A percentile compares a stretch with the other conserved stretches of the same genome.
These are phyloP conservation scores for Pentalonia nigronervosa DNA, from an alignment of 1,140 invertebrate species.

Conservation along the genomic window DNA sequence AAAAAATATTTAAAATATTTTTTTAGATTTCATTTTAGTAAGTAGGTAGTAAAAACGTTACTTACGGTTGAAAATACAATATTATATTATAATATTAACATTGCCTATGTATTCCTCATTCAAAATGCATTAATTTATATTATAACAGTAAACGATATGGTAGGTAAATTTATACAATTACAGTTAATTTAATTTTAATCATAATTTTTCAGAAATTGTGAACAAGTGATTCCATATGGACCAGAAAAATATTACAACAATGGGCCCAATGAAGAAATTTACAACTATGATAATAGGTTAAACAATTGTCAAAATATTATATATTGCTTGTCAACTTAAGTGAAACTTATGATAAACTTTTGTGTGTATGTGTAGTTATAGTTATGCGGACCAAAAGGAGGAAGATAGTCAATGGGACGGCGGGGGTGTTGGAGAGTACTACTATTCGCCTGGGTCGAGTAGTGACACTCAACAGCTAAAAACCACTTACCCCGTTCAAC, in stretches of 20 bases:
- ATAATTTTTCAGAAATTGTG: slow-evolving; percentile 27
- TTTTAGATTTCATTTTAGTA: too few relatives aligned
- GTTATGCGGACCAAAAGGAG: slow-evolving; percentile 50
- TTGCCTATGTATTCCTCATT: too few relatives aligned
- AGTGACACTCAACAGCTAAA: slow-evolving; percentile 49
- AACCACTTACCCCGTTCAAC: slow-evolving; percentile 41
- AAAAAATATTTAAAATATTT: too few relatives aligned
- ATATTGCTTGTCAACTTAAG: not conserved
- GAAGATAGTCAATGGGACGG: slow-evolving; percentile 53
- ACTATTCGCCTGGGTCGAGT: slow-evolving; percentile 51
- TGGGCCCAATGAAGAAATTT: slow-evolving; percentile 23
- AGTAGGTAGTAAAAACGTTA: too few relatives aligned
- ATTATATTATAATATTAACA: too few relatives aligned
- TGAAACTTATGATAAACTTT: not conserved
- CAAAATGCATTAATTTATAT: not conserved
- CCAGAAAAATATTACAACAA: slow-evolving; percentile 30
- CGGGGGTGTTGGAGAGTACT: slow-evolving; percentile 39
- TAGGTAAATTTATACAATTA: too few relatives aligned
- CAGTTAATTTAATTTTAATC: not conserved
- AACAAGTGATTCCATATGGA: slow-evolving; percentile 46
- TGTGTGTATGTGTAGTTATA: slow-evolving; percentile 21
- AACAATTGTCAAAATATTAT: not conserved
- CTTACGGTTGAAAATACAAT: too few relatives aligned
- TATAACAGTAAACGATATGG: too few relatives aligned
- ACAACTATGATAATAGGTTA: slow-evolving; percentile 48